Base-by-base conservation (phyloP, 2,797 vertebrate genomes). In the Coregonus sp. region DNA sequence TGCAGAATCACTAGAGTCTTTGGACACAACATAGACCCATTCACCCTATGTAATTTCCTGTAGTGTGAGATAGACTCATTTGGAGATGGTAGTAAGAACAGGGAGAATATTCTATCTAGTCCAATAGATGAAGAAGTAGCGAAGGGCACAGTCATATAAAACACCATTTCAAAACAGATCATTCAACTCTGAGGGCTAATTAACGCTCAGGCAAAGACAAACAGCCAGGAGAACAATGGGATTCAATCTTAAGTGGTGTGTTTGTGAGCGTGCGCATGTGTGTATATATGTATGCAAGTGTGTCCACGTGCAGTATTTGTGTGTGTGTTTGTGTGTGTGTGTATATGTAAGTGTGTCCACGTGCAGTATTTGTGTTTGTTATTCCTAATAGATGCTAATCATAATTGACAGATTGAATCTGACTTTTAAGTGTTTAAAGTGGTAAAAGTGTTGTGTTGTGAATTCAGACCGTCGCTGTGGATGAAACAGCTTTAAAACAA, bases 111-210 rank as follows among this genome's bases (percentile, higher is more conserved):
- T 15, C 14, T 54, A n/a, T 76, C 65, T 70, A 12, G 7, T 54
- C 25, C 73, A 69, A 67, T 69, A 66, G 47, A 78, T 65, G 37
- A 79, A 75, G 66, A 35, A 77, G 74, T 66, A 63, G 54, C 72
- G 72, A 14, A n/a, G 75, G 70, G 9, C 72, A 75, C 54, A 29
- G 74, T 82, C 59, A 74, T 51, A 70, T 77, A 66, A 70, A 73
- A 76, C 65, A 76, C 85, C 2, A 77, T 80, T 86, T 68, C 84
- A 86, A 74, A 75, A 74, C 80, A 78, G 33, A 50, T 84, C 68
- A 79, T 81, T 89, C 80, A 81, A 80, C 73, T 86, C 82, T 79
- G 81, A 81, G 78, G 77, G 82, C 79, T 80, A 89, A 85, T 90
- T 88, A 87, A 70, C 77, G 75, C 76, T 84, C 79, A 81, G 82